A percentile compares a stretch with the other conserved stretches of the same genome.
phyloP scores from a whole-genome alignment of 1,140 invertebrate species.

The Platyura marginata region DNA sequence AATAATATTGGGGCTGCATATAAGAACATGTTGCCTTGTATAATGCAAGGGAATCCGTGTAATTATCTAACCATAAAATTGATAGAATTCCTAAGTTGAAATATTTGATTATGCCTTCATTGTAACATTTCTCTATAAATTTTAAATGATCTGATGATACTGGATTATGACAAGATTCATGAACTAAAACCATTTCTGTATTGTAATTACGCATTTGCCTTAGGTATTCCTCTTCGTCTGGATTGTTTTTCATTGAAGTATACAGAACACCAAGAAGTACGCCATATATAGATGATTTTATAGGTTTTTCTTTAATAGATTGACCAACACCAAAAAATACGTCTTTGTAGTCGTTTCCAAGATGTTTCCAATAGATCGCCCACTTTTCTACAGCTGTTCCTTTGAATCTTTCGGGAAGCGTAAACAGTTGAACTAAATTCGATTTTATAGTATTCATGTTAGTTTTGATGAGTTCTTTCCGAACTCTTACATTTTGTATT shows the following conservation, averaged over 20 bases:
- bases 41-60: slow-evolving; percentile 38
- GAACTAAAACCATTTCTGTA: slow-evolving; percentile 45
- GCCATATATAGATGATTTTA: slow-evolving; percentile 28
- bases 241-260: slow-evolving; percentile 36
- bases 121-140: slow-evolving; percentile 38
- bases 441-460: neutral
- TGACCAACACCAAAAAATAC: slow-evolving; percentile 32
- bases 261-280: slow-evolving; percentile 24
- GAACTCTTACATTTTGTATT: too few relatives aligned
- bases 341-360: slow-evolving; percentile 38
- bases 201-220: slow-evolving; percentile 33
- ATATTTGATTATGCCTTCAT: slow-evolving; percentile 42
- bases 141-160: slow-evolving; percentile 41
- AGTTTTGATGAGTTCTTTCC: neutral
- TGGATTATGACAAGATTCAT: slow-evolving; percentile 43
- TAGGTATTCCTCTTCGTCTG: slow-evolving; percentile 39
- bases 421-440: neutral
- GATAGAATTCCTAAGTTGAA: slow-evolving; percentile 49
- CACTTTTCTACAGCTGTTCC: slow-evolving; percentile 43
- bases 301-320: slow-evolving; percentile 34
- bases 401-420: slow-evolving; percentile 29
- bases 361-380: slow-evolving; percentile 38
- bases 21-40: slow-evolving; percentile 57
- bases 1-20: slow-evolving; percentile 37
- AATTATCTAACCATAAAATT: slow-evolving; percentile 53